Base-by-base conservation (phyloP, 1,140 invertebrate species). In the Anagrus nilaparvatae region DNA sequence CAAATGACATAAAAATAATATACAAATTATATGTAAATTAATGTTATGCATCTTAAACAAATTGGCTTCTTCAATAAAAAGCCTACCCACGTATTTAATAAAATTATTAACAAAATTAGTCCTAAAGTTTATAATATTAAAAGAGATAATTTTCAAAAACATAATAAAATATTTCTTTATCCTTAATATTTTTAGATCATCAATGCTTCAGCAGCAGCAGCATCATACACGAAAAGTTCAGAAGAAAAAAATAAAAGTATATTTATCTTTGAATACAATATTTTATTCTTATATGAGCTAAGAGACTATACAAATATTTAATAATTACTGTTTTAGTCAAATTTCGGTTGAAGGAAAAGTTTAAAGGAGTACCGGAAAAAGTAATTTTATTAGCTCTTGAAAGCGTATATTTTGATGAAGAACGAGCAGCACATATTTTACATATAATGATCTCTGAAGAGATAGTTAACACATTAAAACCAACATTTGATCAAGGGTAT, bases 351-450 rank as follows among this genome's bases (percentile, higher is more conserved):
- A 77, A 81, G 61, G 70, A 76, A 39, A 79, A 83, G 55, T 87
- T 86, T 59, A 75, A 74, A 36, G 73, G 76, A 30, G 75, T 89
- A 23, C 77, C 84, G 6, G 84, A 88, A 51, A 76, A 81, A 49
- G 77, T 92, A 5, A 79, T 91, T 19, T 69, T 77, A 5, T 78
- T 91, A 54, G 88, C 88, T n/a, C 65, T 91, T 51, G 87, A 92
- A 54, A 87, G 84, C 58, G 84, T 86, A 2, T 79, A 83, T 56
- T 91, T 80, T 61, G 81, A 88, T 46, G 82, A 88, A 59, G 77
- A 82, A 51, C 69, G 78, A 44, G 85, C 87, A 5, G 76, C 74
- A 46, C 79, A 85, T 58, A 84, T 89, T 50, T 65, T 89, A 34
- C 66, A 76, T 43, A 81, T 82, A 33, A 83, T 86, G 56, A 65